phyloP scores from a whole-genome alignment of 2,113 vertebrate species.

The Ellobius talpinus region DNA sequence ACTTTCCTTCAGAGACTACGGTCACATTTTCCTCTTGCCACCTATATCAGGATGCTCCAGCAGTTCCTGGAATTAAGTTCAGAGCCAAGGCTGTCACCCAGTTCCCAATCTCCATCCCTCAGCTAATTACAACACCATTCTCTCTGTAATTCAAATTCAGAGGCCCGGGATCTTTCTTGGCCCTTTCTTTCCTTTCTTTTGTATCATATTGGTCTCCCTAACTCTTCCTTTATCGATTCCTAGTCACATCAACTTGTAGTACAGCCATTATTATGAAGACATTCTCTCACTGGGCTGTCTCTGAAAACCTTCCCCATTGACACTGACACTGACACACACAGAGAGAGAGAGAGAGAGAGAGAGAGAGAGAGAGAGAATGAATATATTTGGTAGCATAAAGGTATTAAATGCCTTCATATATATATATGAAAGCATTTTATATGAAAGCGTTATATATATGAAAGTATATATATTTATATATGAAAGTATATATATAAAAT shows the following conservation, averaged over 20 bases:
- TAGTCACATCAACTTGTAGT: neutral
- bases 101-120: neutral
- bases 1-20: neutral
- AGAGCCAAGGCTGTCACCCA: neutral
- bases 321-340: neutral
- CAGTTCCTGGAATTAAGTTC: neutral
- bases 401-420: neutral
- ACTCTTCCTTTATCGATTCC: neutral
- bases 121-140: neutral
- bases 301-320: neutral
- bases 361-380: neutral
- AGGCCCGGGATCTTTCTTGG: neutral
- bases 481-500: no score
- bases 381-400: neutral
- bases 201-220: neutral
- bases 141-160: neutral
- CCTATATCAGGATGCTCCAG: neutral
- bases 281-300: neutral
- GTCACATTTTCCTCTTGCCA: neutral
- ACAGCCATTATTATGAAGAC: neutral
- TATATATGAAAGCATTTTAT: neutral
- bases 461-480: no score
- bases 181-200: neutral
- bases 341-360: no score
- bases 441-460: no score